phyloP scores from a whole-genome alignment of 2,797 vertebrate species.

The Hafferia zeledoni region DNA sequence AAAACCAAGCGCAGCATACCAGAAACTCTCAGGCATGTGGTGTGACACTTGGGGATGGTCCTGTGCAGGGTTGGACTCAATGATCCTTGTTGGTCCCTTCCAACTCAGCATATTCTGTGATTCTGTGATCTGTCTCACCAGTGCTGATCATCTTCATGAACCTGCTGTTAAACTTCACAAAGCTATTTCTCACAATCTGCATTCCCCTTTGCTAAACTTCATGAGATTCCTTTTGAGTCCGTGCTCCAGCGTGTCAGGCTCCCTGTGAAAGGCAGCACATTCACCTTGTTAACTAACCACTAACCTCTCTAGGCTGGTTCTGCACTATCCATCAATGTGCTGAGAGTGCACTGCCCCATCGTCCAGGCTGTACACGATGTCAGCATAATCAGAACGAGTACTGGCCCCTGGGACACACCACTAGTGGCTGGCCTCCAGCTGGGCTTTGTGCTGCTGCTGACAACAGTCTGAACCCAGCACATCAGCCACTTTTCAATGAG shows the following conservation, averaged over 20 bases:
- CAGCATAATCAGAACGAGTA: background rate
- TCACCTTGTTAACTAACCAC: background rate
- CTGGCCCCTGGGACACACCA: background rate
- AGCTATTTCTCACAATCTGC: background rate
- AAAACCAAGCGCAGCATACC: background rate
- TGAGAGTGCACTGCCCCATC: background rate
- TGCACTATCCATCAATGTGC: background rate
- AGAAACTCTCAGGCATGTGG: background rate
- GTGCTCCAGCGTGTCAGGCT: background rate
- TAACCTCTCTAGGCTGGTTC: background rate
- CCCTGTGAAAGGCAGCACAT: background rate
- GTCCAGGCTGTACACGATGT: fast-evolving
- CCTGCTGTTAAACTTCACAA: background rate
- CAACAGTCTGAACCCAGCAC: background rate
- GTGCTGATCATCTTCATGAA: background rate
- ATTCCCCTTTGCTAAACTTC: background rate
- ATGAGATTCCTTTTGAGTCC: background rate
- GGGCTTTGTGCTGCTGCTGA: background rate
- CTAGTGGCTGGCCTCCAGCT: background rate
- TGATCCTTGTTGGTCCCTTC: background rate
- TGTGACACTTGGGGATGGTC: background rate
- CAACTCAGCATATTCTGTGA: background rate
- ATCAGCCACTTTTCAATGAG: background rate
- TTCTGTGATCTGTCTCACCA: background rate
- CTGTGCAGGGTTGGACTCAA: background rate